Evolutionary conservation across 2,888 invertebrate genomes (phyloP), one percentile per base, ranked within the genome.

Genomic region (Antheraea yamamai): DNA sequence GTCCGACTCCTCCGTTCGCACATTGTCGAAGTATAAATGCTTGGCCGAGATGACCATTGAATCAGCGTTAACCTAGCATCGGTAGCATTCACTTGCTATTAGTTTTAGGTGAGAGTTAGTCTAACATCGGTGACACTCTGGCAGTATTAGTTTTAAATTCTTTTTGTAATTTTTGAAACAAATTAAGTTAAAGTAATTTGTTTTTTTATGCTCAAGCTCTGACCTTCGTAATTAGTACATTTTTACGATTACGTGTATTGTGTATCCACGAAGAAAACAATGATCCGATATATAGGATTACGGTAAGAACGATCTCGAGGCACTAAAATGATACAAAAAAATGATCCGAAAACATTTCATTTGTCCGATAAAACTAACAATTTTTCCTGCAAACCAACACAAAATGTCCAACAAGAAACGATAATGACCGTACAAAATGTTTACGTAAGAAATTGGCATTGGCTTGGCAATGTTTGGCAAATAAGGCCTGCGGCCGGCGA

Each of bases 401-500:
- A 83, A 85, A 85, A 86, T 81, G 81, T 81, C 83, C 82, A 84
- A 87, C 86, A 87, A 88, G 85, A 85, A 88, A 87, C 86, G 86
- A 85, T 91, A 91, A 92, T 91, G 90, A 88, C 84, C 85, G 82
- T 83, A 86, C 85, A 90, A 90, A 91, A 89, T 91, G 89, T 91
- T 91, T 90, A 88, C 91, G 87, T 87, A 90, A 90, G 88, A 89
- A 91, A 91, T 91, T 89, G 89, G 87, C 88, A 87, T 88, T 85
- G 87, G 88, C 86, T 86, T 81, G 85, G 86, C 89, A 85, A 91
- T 91, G 91, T 92, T 92, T 91, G 89, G 89, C 91, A 91, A 92
- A 91, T 90, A 89, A 87, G 88, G 86, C 85, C 86, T 87, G 88
- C 84, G 91, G 88, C 84, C 85, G 89, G 82, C 82, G 78, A 77